These are phyloP conservation scores for Eupithecia abbreviata DNA, from an alignment of 2,888 invertebrate genomes.

Conservation along the genomic window DNA sequence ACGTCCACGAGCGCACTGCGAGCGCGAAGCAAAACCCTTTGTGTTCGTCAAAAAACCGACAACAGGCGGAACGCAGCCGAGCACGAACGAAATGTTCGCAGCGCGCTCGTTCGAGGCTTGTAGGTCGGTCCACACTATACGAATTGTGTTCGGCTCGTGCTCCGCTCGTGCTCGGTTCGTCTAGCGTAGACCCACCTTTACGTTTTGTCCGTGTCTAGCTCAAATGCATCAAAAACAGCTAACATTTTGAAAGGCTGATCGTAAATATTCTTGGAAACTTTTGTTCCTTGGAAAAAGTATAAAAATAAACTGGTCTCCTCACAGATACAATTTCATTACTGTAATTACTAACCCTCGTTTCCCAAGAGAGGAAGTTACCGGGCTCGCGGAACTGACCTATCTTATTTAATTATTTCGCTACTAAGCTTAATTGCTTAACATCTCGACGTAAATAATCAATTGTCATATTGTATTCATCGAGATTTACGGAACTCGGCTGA, in stretches of 20 bases:
- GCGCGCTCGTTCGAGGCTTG: too few species aligned
- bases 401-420: not conserved
- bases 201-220: not conserved
- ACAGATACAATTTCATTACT: not conserved
- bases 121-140: too few species aligned
- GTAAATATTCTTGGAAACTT: not conserved
- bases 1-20: too few species aligned
- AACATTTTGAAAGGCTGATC: not conserved
- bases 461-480: not conserved
- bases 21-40: too few species aligned
- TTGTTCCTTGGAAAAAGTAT: not conserved
- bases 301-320: not conserved
- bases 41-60: too few species aligned
- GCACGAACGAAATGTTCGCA: too few species aligned
- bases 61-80: too few species aligned
- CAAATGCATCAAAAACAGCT: not conserved
- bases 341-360: constrained; percentile 2
- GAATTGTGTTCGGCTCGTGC: too few species aligned
- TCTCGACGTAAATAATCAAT: not conserved
- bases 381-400: not conserved
- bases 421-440: not conserved
- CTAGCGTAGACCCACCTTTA: too few species aligned
- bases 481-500: not conserved
- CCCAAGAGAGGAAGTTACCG: not conserved
- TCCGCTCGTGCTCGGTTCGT: too few species aligned